Conservation (phyloP, 2,797 vertebrate genomes). For the Atherinosoma microstoma region DNA sequence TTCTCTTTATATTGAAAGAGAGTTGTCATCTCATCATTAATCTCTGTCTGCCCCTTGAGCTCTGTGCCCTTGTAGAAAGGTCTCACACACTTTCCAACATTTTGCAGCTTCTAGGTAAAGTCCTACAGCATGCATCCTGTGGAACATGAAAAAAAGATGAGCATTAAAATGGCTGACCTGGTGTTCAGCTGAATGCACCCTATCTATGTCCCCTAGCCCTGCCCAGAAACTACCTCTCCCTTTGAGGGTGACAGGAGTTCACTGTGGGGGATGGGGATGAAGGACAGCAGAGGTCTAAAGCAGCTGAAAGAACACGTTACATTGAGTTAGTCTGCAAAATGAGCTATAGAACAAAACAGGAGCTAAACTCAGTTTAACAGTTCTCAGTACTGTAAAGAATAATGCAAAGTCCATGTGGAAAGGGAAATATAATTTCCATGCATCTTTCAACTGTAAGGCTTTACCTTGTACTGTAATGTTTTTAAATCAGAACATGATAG, state of each 20-base stretch:
- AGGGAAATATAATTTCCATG: background rate
- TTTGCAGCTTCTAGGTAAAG: slow-evolving; percentile 22
- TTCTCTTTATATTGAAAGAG: slow-evolving; percentile 62
- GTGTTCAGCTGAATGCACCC: slow-evolving; percentile 27
- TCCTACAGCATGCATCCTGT: slow-evolving; percentile 36
- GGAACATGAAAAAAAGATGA: slow-evolving; percentile 68
- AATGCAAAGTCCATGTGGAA: background rate
- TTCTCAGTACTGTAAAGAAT: background rate
- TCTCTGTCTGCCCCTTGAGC: slow-evolving; percentile 62
- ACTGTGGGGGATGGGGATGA: slow-evolving; percentile 12
- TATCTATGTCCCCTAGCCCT: slow-evolving; percentile 12
- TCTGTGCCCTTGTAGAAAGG: slow-evolving; percentile 58
- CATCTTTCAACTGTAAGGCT: background rate
- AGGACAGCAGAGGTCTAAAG: slow-evolving; percentile 45
- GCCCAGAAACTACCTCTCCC: slow-evolving; percentile 50
- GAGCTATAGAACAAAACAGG: background rate
- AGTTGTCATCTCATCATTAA: slow-evolving; percentile 71
- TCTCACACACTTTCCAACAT: slow-evolving; percentile 12
- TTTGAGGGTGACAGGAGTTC: slow-evolving; percentile 43
- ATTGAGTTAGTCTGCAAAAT: slow-evolving; percentile 9
- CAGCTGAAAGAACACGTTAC: slow-evolving; percentile 7
- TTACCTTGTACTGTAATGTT: no score
- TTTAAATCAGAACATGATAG: no score
- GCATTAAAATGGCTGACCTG: slow-evolving; percentile 53
- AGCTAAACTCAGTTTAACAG: background rate